These are phyloP conservation scores for Oreocharis arfaki DNA, from an alignment of 2,113 vertebrate species.

Conservation along the genomic window DNA sequence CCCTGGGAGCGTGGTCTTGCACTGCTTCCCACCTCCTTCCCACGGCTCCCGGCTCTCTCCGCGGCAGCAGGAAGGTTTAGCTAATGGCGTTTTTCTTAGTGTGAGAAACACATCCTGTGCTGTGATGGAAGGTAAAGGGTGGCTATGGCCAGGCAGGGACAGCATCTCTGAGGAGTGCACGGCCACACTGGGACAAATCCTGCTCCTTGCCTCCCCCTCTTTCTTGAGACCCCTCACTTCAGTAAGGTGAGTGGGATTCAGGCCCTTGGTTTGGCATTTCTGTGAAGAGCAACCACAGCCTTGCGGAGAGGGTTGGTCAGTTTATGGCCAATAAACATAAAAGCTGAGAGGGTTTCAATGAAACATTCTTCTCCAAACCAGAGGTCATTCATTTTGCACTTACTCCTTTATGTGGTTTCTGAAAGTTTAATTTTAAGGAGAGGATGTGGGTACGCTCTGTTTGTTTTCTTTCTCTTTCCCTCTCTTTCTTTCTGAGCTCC, in stretches of 20 bases:
- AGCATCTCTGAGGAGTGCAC: neutral
- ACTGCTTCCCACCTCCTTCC: neutral
- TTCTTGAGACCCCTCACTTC: neutral
- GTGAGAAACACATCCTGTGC: neutral
- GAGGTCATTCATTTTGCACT: slow-evolving; percentile 61
- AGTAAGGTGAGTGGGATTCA: neutral
- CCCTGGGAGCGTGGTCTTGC: neutral
- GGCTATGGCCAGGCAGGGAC: neutral
- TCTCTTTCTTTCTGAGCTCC: slow-evolving; percentile 22
- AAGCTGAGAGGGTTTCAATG: slow-evolving; percentile 39
- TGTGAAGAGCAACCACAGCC: slow-evolving; percentile 4
- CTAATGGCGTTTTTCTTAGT: neutral
- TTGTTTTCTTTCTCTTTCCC: slow-evolving; percentile 37
- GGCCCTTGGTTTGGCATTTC: neutral
- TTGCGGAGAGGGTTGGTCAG: neutral
- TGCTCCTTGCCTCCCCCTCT: neutral
- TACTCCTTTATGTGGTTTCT: slow-evolving; percentile 65
- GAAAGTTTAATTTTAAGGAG: slow-evolving; percentile 64
- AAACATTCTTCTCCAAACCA: slow-evolving; percentile 65
- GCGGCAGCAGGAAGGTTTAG: accelerated
- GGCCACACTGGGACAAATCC: neutral
- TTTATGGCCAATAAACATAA: slow-evolving; percentile 59
- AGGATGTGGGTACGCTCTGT: slow-evolving; percentile 56
- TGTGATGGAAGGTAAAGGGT: neutral
- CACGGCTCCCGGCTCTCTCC: neutral